phyloP scores from a whole-genome alignment of 2,888 invertebrate species.

The Uloborus plumipes region DNA sequence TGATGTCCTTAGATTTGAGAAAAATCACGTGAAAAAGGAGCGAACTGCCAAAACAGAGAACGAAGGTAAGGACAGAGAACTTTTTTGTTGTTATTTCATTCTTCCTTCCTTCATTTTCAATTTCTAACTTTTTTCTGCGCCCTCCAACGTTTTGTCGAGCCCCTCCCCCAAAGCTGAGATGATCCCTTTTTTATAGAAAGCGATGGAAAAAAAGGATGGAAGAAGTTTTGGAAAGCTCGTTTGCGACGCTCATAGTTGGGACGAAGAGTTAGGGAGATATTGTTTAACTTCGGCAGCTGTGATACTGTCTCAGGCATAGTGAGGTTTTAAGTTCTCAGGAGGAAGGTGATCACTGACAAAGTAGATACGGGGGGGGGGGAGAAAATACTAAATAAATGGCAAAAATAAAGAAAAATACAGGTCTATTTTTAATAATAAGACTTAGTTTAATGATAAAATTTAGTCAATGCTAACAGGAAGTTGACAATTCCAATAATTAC shows the following conservation, averaged over 20 bases:
- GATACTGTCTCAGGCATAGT: conserved; percentile 4
- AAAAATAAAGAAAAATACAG: no score
- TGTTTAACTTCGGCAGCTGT: conserved; percentile 40
- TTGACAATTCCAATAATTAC: no score
- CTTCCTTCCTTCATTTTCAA: conserved; percentile 48
- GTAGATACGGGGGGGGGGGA: no score
- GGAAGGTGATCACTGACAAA: no score
- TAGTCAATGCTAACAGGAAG: no score
- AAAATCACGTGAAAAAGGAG: conserved; percentile 38
- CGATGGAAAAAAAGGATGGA: conserved; percentile 25
- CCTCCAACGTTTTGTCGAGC: neutral
- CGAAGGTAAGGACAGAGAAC: conserved; percentile 14
- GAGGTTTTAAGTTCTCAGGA: conserved; percentile 1
- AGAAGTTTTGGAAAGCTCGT: conserved; percentile 37
- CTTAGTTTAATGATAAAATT: no score
- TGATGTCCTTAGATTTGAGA: conserved; percentile 55
- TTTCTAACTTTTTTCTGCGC: conserved; percentile 8
- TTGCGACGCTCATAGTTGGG: conserved; percentile 18
- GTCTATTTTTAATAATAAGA: no score
- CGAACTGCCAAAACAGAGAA: conserved; percentile 22
- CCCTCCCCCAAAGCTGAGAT: conserved; percentile 29
- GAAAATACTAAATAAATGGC: no score
- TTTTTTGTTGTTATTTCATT: conserved; percentile 6
- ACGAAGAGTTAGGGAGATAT: conserved; percentile 18
- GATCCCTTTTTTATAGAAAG: conserved; percentile 59